Evolutionary conservation across 1,140 invertebrate species (phyloP).

Genomic region (Bombus vancouverensis): DNA sequence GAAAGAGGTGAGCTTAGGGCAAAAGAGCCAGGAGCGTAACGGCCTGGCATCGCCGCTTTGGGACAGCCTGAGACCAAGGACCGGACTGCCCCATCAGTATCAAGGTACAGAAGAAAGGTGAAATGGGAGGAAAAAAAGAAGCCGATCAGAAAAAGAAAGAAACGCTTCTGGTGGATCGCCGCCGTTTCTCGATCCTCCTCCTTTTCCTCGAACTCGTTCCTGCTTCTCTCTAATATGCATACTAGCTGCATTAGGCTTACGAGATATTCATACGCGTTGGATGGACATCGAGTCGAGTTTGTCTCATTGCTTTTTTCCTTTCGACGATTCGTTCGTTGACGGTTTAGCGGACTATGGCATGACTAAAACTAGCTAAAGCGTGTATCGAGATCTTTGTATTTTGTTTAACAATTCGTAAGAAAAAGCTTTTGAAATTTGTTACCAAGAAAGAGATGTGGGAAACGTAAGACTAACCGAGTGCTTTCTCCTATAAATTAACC

Average conservation of each 20-base stretch:
- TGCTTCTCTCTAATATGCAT: neutral
- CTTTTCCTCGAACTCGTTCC: constrained; percentile 16
- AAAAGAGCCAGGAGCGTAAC: constrained; percentile 72
- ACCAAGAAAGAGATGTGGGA: neutral
- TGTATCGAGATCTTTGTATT: neutral
- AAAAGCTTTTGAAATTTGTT: neutral
- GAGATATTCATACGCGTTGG: neutral
- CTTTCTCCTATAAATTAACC: constrained; percentile 53
- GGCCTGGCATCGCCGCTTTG: constrained; percentile 70
- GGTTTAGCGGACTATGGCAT: constrained; percentile 9
- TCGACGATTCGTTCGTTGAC: neutral
- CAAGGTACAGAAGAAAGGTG: constrained; percentile 79
- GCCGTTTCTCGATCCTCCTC: constrained; percentile 25
- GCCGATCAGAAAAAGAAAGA: neutral
- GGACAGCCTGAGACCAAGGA: constrained; percentile 77
- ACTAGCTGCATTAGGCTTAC: neutral
- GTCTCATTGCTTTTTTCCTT: constrained; percentile 11
- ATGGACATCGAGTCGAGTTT: neutral
- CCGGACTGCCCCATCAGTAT: constrained; percentile 78
- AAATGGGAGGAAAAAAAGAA: constrained; percentile 48
- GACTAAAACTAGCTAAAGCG: neutral
- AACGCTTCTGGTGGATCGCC: constrained; percentile 58
- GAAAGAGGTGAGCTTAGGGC: constrained; percentile 65
- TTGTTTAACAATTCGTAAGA: neutral
- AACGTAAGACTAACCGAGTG: constrained; percentile 54